These are phyloP conservation scores for Acrossocheilus wenchowensis DNA, from an alignment of 2,797 vertebrate genomes.

Conservation along the genomic window DNA sequence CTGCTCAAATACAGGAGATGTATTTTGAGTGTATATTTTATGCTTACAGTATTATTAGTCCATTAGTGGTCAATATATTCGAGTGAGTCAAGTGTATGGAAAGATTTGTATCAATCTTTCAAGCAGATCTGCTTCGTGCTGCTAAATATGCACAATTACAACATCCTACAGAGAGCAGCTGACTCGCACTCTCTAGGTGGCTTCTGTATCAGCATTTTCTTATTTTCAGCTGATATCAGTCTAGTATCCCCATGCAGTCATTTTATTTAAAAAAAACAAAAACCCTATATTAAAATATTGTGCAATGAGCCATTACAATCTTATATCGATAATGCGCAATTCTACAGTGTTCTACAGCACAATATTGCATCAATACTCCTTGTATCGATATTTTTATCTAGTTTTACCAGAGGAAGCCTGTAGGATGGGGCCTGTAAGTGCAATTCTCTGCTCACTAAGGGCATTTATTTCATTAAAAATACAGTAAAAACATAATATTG, in stretches of 20 bases:
- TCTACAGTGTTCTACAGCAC: neutral
- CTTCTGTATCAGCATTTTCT: conserved; percentile 25
- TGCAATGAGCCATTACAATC: neutral
- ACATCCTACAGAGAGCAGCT: conserved; percentile 7
- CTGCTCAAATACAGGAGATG: neutral
- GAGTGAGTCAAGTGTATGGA: neutral
- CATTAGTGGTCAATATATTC: conserved; percentile 22
- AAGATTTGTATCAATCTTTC: conserved; percentile 20
- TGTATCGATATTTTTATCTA: neutral
- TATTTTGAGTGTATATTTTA: neutral
- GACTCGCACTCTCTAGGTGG: neutral
- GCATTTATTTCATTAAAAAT: neutral
- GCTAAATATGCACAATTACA: conserved; percentile 29
- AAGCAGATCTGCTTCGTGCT: conserved; percentile 26
- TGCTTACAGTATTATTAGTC: conserved; percentile 12
- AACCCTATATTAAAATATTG: neutral
- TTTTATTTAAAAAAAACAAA: neutral
- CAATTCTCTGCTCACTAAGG: neutral
- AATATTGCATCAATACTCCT: neutral
- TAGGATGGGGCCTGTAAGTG: no score
- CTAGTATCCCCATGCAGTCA: neutral
- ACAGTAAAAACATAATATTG: neutral
- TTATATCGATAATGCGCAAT: neutral
- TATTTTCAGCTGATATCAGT: conserved; percentile 22
- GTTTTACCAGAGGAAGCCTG: no score